Evolutionary conservation across 1,140 invertebrate species (phyloP), one percentile per base, ranked within the genome.

Genomic region (Telenomus remus): DNA sequence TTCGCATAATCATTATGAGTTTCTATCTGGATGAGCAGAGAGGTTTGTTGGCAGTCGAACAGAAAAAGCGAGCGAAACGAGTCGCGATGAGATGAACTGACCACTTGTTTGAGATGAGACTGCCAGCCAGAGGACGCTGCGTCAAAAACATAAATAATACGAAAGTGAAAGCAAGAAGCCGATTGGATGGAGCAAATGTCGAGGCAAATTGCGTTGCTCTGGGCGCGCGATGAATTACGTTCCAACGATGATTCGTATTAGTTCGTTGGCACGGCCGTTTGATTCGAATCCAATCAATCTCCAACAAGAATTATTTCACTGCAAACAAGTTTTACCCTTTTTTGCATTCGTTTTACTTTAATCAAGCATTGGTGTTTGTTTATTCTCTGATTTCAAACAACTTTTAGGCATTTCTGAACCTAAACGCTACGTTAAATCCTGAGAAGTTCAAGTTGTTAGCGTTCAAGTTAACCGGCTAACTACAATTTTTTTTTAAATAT

Each of bases 51-150:
- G 69, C 69, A 60, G 53, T 33, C 4, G 27, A 61, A 72, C 69
- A 73, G 50, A 59, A 60, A 49, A 47, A 8, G 19, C 34, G 44
- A 14, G 11, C 39, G 46, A 55, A 53, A 59, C 27, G 12, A 39
- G 35, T 1, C 37, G 27, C 2, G 16, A 61, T 42, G 54, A 65
- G 43, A 73, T 65, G 55, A 42, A 73, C 60, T 57, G 69, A 65
- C 61, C 60, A 73, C 60, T 60, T 73, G 69, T 73, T 73, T 53
- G 69, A 64, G 42, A 64, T 6, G 19, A 27, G 19, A 46, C 56
- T 51, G 51, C 56, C 57, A 51, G 19, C 19, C 19, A 27, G 19
- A 27, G 19, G 19, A 6, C 19, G 19, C 19, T 27, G 19, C 65
- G 46, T 68, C 16, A 27, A 44, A 57, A 51, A 57, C 39, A 35